Percentiles rank a stretch among this genome's conserved stretches.
Conservation (phyloP, 1,140 invertebrate species). For the Elymnias hypermnestra region DNA sequence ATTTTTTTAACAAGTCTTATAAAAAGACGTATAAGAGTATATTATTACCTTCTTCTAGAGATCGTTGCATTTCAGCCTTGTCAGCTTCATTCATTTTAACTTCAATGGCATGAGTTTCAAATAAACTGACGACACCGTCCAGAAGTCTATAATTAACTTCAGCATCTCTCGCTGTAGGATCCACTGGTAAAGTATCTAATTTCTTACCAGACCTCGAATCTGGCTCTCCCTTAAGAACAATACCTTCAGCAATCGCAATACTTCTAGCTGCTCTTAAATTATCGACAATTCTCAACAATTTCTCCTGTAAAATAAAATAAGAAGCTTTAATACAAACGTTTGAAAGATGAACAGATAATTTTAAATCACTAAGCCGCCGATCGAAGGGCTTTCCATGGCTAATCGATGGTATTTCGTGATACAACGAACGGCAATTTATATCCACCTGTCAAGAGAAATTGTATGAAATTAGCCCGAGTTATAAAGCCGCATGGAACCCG, state of each 20-base stretch:
- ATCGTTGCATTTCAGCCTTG: conserved; percentile 57
- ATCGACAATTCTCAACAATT: conserved; percentile 59
- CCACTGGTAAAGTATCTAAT: conserved; percentile 50
- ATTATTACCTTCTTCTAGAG: conserved; percentile 62
- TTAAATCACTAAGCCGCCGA: neutral
- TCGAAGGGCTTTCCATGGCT: conserved; percentile 4
- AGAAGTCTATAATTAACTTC: conserved; percentile 64
- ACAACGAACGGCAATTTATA: conserved; percentile 16
- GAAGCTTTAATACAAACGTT: neutral
- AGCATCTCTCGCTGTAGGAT: conserved; percentile 52
- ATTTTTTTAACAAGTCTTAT: too few species aligned
- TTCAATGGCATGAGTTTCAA: conserved; percentile 61
- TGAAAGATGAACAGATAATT: neutral
- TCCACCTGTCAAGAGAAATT: conserved; percentile 26
- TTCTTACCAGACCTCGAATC: conserved; percentile 43
- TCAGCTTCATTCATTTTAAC: conserved; percentile 65
- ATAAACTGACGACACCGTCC: conserved; percentile 60
- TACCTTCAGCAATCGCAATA: conserved; percentile 54
- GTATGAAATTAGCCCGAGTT: conserved; percentile 19
- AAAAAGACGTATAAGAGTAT: too few species aligned
- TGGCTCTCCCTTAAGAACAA: conserved; percentile 51
- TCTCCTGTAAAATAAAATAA: conserved; percentile 51
- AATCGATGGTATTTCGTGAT: conserved; percentile 4
- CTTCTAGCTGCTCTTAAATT: conserved; percentile 51
- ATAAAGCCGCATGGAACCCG: conserved; percentile 21